Percentiles rank a stretch among this genome's conserved stretches.
Conservation (phyloP, 35 echinoderm and acorn worm species). For the Ophiothrix spiculata region DNA sequence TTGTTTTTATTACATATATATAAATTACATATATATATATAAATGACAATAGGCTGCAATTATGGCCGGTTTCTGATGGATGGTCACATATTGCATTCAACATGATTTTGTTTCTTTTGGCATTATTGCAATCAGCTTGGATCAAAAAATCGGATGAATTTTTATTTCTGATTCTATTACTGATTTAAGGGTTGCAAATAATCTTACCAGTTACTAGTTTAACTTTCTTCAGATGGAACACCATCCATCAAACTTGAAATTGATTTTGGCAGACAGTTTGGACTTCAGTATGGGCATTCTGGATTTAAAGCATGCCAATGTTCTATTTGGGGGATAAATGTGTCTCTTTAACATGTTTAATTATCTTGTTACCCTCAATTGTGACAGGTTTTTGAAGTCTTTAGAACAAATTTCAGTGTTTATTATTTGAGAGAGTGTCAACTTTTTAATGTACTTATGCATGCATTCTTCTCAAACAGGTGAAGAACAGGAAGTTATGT, state of each 20-base stretch:
- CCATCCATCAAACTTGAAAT: not conserved
- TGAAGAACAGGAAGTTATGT: not conserved
- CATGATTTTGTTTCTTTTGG: too few relatives aligned
- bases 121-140: not conserved
- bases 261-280: not conserved
- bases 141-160: not conserved
- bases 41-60: too few relatives aligned
- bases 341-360: not conserved
- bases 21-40: too few relatives aligned
- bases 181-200: not conserved
- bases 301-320: not conserved
- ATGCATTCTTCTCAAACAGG: not conserved
- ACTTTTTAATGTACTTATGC: not conserved
- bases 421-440: not conserved
- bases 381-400: not conserved
- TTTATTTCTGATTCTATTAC: not conserved
- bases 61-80: too few relatives aligned
- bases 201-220: not conserved
- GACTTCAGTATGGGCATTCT: not conserved
- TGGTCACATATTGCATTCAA: too few relatives aligned
- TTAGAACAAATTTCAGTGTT: not conserved
- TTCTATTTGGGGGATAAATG: not conserved
- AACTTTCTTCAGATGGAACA: not conserved
- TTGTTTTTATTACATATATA: too few relatives aligned
- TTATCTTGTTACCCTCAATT: not conserved